phyloP scores from a whole-genome alignment of 2,113 vertebrate species.

The Ia io region DNA sequence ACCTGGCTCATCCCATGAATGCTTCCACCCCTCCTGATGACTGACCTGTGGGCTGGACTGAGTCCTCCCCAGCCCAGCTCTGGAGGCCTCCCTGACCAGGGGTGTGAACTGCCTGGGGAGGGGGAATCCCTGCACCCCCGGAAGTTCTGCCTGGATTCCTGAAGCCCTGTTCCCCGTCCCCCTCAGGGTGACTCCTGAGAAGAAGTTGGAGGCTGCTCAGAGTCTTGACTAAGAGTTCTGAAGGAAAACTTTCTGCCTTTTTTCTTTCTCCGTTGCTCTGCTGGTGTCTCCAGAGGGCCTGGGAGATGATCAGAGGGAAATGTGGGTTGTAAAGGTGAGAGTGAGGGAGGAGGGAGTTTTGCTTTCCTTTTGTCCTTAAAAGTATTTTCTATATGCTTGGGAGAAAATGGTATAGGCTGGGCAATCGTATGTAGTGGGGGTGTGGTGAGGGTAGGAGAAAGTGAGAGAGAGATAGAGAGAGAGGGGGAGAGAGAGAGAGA shows the following conservation, averaged over 20 bases:
- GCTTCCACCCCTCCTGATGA: background rate
- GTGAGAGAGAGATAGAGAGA: background rate
- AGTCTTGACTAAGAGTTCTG: no score
- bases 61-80: background rate
- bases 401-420: background rate
- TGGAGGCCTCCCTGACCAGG: background rate
- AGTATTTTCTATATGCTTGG: background rate
- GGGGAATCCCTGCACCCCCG: background rate
- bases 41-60: no score
- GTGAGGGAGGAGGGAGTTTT: no score
- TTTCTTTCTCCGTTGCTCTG: background rate
- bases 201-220: background rate
- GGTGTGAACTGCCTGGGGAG: background rate
- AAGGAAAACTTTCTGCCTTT: background rate
- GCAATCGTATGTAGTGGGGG: no score
- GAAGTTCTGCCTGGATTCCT: background rate
- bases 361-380: background rate
- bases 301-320: background rate
- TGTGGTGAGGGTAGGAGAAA: no score
- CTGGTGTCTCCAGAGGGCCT: background rate
- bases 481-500: background rate
- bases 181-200: background rate
- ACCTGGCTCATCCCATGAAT: background rate
- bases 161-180: fast-evolving
- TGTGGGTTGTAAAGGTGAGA: background rate